These are phyloP conservation scores for Bagarius yarrelli DNA, from an alignment of 2,113 vertebrate species.

Conservation along the genomic window DNA sequence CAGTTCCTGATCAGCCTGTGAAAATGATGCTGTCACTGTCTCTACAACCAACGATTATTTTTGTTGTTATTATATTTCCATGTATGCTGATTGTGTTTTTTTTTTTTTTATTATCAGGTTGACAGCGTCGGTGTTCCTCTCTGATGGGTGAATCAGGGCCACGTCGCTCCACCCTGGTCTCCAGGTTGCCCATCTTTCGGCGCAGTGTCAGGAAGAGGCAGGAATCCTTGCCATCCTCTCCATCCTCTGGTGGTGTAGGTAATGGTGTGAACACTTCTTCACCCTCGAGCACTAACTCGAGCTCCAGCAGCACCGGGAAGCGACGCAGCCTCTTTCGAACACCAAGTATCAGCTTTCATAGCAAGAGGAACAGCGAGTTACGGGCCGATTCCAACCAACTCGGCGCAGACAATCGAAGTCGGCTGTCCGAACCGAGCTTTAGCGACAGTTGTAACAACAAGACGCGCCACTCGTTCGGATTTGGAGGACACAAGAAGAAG, in stretches of 20 bases:
- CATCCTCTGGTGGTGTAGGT: slow-evolving; percentile 82
- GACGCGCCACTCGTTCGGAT: slow-evolving; percentile 82
- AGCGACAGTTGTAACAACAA: slow-evolving; percentile 75
- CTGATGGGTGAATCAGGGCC: slow-evolving; percentile 91
- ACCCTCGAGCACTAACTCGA: slow-evolving; percentile 96
- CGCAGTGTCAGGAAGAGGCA: slow-evolving; percentile 85
- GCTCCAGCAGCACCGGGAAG: slow-evolving; percentile 93
- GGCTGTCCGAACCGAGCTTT: slow-evolving; percentile 64
- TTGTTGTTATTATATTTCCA: too few relatives aligned
- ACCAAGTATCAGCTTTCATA: slow-evolving; percentile 87
- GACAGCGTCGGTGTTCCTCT: slow-evolving; percentile 30
- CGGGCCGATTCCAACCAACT: slow-evolving; percentile 67
- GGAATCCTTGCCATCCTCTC: slow-evolving; percentile 92
- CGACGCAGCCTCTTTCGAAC: slow-evolving; percentile 90
- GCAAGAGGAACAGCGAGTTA: slow-evolving; percentile 78
- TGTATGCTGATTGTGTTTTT: neutral
- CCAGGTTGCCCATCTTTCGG: slow-evolving; percentile 94
- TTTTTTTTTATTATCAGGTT: slow-evolving; percentile 25
- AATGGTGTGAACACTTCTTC: slow-evolving; percentile 89
- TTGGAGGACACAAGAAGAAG: slow-evolving; percentile 87
- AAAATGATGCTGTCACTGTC: neutral
- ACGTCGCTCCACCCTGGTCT: slow-evolving; percentile 89
- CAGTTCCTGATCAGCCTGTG: too few relatives aligned
- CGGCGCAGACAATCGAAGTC: slow-evolving; percentile 77
- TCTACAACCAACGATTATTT: too few relatives aligned